A percentile compares a stretch with the other conserved stretches of the same genome.
Evolutionary conservation across 2,888 invertebrate genomes (phyloP).

Genomic region (Pseudococcus jackbeardsleyi): DNA sequence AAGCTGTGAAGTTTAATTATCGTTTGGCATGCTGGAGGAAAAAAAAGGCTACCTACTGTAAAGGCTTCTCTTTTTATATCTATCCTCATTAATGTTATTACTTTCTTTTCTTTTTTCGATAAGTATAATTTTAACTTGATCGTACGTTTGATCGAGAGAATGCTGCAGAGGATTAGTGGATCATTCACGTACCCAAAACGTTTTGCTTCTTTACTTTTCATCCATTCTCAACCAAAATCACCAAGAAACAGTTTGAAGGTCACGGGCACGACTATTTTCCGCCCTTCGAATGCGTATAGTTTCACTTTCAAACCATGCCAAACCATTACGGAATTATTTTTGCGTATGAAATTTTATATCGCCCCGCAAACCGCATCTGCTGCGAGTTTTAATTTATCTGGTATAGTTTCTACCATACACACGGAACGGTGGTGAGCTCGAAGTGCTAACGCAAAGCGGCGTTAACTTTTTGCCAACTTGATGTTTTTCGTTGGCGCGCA

Average conservation of each 20-base stretch:
- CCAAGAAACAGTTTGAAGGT: too few relatives aligned
- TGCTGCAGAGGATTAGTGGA: neutral
- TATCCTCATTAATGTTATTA: conserved; percentile 49
- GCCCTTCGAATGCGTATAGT: too few relatives aligned
- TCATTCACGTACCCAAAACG: neutral
- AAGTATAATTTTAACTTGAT: neutral
- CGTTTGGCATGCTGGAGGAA: neutral
- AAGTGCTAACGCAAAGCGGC: neutral
- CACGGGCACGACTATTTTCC: too few relatives aligned
- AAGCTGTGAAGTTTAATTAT: conserved; percentile 52
- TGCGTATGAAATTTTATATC: conserved; percentile 26
- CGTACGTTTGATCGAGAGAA: neutral
- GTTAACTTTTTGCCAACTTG: conserved; percentile 32
- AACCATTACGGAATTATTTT: neutral
- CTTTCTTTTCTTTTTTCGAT: conserved; percentile 36
- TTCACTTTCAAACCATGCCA: too few relatives aligned
- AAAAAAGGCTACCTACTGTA: conserved; percentile 19
- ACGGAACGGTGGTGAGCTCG: neutral
- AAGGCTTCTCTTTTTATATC: conserved; percentile 39
- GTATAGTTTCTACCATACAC: neutral
- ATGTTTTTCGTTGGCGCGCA: neutral
- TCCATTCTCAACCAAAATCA: too few relatives aligned
- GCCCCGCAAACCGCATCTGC: neutral
- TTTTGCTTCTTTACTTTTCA: neutral
- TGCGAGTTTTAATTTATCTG: conserved; percentile 24